phyloP scores from a whole-genome alignment of 2,113 vertebrate genomes.

The Girardinichthys multiradiatus region DNA sequence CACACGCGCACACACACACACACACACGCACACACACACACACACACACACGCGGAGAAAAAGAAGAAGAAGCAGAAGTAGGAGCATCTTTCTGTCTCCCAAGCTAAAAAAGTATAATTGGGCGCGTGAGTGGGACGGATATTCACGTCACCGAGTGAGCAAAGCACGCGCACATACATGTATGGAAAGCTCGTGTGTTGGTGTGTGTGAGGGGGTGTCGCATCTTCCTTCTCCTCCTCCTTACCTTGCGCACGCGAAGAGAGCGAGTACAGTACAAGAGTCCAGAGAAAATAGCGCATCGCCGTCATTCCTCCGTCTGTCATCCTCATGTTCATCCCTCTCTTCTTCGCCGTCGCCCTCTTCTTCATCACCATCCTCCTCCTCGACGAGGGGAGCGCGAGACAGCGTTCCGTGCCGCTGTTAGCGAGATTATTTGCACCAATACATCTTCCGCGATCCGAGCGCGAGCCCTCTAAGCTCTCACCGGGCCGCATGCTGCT shows the following conservation, averaged over 20 bases:
- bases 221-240: slow-evolving; percentile 42
- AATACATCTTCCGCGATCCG: slow-evolving; percentile 69
- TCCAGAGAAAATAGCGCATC: slow-evolving; percentile 75
- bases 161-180: neutral
- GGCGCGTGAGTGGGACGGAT: slow-evolving; percentile 12
- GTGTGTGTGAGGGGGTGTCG: slow-evolving; percentile 39
- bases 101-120: slow-evolving; percentile 13
- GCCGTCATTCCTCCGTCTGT: slow-evolving; percentile 64
- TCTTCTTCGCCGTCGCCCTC: slow-evolving; percentile 6
- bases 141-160: neutral
- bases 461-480: slow-evolving; percentile 77
- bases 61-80: neutral
- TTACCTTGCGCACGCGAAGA: slow-evolving; percentile 75
- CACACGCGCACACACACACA: too few species aligned
- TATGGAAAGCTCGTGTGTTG: neutral
- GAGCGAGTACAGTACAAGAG: slow-evolving; percentile 69
- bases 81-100: neutral
- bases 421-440: slow-evolving; percentile 43
- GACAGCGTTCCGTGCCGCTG: slow-evolving; percentile 58
- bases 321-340: slow-evolving; percentile 44
- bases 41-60: neutral
- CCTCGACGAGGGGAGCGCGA: slow-evolving; percentile 52
- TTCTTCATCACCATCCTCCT: slow-evolving; percentile 43
- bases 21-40: too few species aligned
- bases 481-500: slow-evolving; percentile 80